These are phyloP conservation scores for Oscheius onirici DNA, from an alignment of 2,888 invertebrate species.

Conservation along the genomic window DNA sequence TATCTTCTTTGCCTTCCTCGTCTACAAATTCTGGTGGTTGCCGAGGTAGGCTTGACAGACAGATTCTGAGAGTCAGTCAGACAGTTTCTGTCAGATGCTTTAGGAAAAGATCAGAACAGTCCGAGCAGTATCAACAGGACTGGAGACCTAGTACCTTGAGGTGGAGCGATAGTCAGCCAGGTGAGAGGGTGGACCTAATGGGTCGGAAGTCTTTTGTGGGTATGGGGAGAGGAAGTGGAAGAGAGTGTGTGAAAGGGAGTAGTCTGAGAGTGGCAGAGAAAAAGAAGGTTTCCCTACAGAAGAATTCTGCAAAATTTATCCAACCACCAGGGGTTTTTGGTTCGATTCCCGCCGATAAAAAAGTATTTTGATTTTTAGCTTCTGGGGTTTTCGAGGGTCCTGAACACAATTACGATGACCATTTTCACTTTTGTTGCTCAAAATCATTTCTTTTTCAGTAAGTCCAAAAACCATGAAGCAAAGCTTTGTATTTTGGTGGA, in stretches of 20 bases:
- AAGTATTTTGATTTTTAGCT: too few species aligned
- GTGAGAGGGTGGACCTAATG: conserved; percentile 7
- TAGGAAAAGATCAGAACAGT: not conserved
- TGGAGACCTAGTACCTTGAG: conserved; percentile 13
- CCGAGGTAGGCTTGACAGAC: not conserved
- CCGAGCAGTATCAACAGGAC: not conserved
- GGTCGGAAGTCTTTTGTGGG: not conserved
- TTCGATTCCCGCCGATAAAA: too few species aligned
- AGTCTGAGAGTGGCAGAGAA: not conserved
- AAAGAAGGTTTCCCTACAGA: not conserved
- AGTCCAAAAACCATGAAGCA: too few species aligned
- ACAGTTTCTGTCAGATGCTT: too few species aligned
- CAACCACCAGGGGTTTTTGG: too few species aligned
- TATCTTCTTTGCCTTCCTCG: conserved; percentile 3
- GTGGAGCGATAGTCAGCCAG: conserved; percentile 3
- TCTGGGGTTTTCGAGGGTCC: too few species aligned
- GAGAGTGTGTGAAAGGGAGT: conserved; percentile 1
- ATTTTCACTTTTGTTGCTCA: too few species aligned
- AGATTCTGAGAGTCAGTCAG: too few species aligned
- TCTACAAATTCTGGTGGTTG: conserved; percentile 9
- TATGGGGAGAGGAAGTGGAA: not conserved
- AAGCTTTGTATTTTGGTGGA: too few species aligned
- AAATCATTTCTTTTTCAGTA: too few species aligned
- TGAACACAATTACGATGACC: too few species aligned
- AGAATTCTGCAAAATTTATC: not conserved